Evolutionary conservation across 2,113 vertebrate species (phyloP).

Genomic region (Rhinogobius similis): DNA sequence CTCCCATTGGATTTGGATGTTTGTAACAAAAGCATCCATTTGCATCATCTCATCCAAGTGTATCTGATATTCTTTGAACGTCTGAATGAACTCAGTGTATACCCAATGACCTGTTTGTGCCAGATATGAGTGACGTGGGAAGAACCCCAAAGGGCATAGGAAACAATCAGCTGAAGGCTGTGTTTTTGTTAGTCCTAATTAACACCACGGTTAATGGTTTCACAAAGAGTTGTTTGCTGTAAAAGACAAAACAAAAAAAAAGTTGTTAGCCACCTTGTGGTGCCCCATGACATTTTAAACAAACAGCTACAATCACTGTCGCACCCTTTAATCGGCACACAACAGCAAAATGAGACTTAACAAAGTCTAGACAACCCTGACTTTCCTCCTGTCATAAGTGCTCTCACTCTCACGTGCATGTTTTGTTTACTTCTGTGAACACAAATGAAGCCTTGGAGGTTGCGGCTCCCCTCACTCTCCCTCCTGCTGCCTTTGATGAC

Average conservation of each 20-base stretch:
- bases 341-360: slow-evolving; percentile 9
- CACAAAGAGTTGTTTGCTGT: slow-evolving; percentile 52
- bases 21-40: slow-evolving; percentile 12
- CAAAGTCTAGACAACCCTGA: slow-evolving; percentile 26
- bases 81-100: slow-evolving; percentile 13
- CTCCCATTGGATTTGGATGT: slow-evolving; percentile 18
- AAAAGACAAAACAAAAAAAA: slow-evolving; percentile 48
- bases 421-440: slow-evolving; percentile 19
- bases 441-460: slow-evolving; percentile 33
- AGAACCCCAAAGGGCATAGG: slow-evolving; percentile 17
- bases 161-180: slow-evolving; percentile 37
- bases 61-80: slow-evolving; percentile 22
- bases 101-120: slow-evolving; percentile 15
- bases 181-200: slow-evolving; percentile 61
- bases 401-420: slow-evolving; percentile 7
- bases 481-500: slow-evolving; percentile 45
- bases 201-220: slow-evolving; percentile 52
- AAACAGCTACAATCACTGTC: slow-evolving; percentile 38
- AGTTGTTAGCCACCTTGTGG: slow-evolving; percentile 33
- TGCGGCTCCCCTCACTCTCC: slow-evolving; percentile 18
- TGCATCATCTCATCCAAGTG: slow-evolving; percentile 21
- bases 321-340: slow-evolving; percentile 24
- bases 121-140: slow-evolving; percentile 8
- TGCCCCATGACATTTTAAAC: slow-evolving; percentile 60
- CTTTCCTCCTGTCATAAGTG: slow-evolving; percentile 14